Evolutionary conservation across 2,113 vertebrate species (phyloP).

Genomic region (Narcine bancroftii): DNA sequence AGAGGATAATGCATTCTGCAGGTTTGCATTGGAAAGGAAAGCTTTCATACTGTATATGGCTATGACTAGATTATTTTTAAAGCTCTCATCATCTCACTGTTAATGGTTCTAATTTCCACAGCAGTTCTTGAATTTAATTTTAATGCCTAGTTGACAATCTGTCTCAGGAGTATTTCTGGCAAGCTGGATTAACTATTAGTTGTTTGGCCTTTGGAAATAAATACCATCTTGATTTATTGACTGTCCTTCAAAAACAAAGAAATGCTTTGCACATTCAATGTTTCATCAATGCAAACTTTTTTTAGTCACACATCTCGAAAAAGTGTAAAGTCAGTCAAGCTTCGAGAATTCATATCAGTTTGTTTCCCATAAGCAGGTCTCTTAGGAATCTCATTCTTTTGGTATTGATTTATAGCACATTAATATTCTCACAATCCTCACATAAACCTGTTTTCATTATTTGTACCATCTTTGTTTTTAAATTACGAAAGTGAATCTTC

Average conservation of each 20-base stretch:
- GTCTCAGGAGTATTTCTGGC: background rate
- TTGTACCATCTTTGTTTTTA: background rate
- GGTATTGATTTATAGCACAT: background rate
- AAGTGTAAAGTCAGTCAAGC: background rate
- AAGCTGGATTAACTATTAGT: background rate
- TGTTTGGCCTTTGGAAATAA: background rate
- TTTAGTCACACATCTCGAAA: background rate
- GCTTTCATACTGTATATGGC: background rate
- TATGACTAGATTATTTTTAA: background rate
- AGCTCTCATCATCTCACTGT: background rate
- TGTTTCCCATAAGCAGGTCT: background rate
- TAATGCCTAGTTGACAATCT: background rate
- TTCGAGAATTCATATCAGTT: background rate
- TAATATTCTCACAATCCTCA: background rate
- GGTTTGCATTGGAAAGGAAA: background rate
- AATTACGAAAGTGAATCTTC: background rate
- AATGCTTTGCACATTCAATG: background rate
- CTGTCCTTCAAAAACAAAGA: background rate
- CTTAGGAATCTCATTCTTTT: background rate
- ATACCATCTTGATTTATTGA: background rate
- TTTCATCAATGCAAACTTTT: background rate
- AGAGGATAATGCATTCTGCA: background rate
- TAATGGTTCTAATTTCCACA: background rate
- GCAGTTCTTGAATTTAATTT: slow-evolving; percentile 4
- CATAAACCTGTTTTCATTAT: background rate